These are phyloP conservation scores for Notolepis coatsorum DNA, from an alignment of 2,797 vertebrate species.

Conservation along the genomic window DNA sequence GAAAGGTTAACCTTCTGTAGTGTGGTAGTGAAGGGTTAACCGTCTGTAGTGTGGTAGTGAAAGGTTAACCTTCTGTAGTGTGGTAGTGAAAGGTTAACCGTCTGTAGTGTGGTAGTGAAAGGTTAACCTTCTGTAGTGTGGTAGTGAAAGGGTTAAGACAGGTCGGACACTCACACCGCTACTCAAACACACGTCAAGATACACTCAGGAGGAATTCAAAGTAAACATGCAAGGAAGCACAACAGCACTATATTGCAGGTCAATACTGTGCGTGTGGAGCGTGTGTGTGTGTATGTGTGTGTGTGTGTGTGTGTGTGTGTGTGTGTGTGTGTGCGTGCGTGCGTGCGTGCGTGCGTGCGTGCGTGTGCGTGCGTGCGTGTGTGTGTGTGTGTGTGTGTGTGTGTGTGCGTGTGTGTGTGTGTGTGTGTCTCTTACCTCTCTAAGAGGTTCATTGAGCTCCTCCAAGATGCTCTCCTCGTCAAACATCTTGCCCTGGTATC, in stretches of 20 bases:
- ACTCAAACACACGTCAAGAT: no score
- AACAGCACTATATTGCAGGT: background rate
- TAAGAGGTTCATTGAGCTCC: constrained; percentile 93
- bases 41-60: no score
- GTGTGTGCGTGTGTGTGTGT: background rate
- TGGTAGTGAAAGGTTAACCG: no score
- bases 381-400: constrained; percentile 4
- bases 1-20: no score
- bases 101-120: no score
- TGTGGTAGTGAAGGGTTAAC: no score
- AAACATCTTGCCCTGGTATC: constrained; percentile 99
- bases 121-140: no score
- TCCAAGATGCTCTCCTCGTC: constrained; percentile 97
- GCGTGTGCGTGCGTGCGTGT: background rate
- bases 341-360: background rate
- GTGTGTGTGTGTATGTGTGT: background rate
- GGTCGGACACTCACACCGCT: no score
- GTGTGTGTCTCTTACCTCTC: constrained; percentile 84
- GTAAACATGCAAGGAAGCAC: background rate
- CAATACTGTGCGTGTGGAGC: background rate
- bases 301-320: constrained; percentile 1
- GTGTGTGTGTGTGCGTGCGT: constrained; percentile 3
- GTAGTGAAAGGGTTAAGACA: no score
- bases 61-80: no score
- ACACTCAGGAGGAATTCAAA: background rate